Evolutionary conservation across 1,140 invertebrate species (phyloP).

Genomic region (Lepidotrigona ventralis): DNA sequence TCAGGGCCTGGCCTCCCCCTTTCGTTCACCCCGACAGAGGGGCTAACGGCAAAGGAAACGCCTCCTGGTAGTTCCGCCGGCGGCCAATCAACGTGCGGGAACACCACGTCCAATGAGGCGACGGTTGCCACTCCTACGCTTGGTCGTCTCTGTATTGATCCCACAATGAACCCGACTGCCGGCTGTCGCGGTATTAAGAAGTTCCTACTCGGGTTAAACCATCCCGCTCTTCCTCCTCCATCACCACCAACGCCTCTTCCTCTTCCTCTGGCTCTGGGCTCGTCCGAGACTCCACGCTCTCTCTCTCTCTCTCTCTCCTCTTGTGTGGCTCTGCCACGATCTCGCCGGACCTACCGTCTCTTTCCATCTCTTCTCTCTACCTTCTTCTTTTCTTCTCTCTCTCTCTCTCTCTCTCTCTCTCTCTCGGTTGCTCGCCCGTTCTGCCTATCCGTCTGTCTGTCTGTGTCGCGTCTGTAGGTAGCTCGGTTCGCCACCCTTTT

Average conservation of each 20-base stretch:
- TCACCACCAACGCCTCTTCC: not conserved
- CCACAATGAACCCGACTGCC: conserved; percentile 77
- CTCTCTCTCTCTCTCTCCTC: conserved; percentile 1
- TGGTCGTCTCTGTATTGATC: conserved; percentile 76
- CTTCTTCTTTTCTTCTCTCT: not conserved
- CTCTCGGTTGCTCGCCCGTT: conserved; percentile 44
- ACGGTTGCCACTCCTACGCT: conserved; percentile 77
- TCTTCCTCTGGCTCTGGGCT: not conserved
- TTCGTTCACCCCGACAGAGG: conserved; percentile 56
- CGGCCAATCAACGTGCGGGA: conserved; percentile 72
- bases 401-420: conserved; percentile 10
- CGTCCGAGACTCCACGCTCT: not conserved
- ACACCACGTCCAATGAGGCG: conserved; percentile 74
- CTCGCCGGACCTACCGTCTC: conserved; percentile 19
- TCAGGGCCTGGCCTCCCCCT: conserved; percentile 58
- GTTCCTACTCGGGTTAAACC: conserved; percentile 74
- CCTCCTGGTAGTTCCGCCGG: conserved; percentile 74
- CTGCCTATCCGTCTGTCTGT: not conserved
- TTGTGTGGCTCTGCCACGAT: not conserved
- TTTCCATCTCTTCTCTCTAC: conserved; percentile 28
- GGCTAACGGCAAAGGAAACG: conserved; percentile 64
- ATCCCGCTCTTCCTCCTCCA: conserved; percentile 26
- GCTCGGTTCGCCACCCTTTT: conserved; percentile 55
- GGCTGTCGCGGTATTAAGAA: conserved; percentile 75
- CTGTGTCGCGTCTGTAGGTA: conserved; percentile 8